phyloP scores from a whole-genome alignment of 30 jellyfish, hydroid and myxozoan species.

The Haliclystus octoradiatus region DNA sequence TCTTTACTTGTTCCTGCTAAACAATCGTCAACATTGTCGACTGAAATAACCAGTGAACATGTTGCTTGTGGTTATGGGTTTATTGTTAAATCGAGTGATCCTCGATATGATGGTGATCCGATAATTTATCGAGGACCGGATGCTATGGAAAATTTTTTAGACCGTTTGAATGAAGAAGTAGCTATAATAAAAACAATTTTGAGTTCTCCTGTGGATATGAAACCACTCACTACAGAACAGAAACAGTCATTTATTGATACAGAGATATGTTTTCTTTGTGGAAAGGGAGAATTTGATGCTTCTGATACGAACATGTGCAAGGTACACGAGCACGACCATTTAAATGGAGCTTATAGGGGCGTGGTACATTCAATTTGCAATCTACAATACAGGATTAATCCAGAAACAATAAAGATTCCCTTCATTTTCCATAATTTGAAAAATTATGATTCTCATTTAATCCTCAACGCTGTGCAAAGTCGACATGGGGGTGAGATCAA shows the following conservation, averaged over 20 bases:
- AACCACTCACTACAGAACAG: background rate
- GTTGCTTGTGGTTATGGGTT: constrained; percentile 25
- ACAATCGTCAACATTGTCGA: background rate
- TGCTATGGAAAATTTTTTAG: background rate
- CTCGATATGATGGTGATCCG: constrained; percentile 8
- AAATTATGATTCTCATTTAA: constrained; percentile 39
- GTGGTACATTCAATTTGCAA: too few relatives aligned
- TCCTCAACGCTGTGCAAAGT: constrained; percentile 17
- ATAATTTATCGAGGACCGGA: constrained; percentile 25
- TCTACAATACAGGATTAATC: too few relatives aligned
- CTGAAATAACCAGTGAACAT: constrained; percentile 18
- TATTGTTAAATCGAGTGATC: constrained; percentile 15
- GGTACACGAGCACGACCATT: too few relatives aligned
- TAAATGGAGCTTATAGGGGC: too few relatives aligned
- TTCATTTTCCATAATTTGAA: constrained; percentile 44
- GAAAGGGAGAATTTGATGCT: constrained; percentile 8
- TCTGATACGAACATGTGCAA: too few relatives aligned
- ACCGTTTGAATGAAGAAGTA: background rate
- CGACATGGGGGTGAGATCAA: constrained; percentile 5
- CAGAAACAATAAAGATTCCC: constrained; percentile 40
- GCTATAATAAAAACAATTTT: background rate
- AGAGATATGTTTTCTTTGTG: constrained; percentile 13
- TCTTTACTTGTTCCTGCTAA: background rate
- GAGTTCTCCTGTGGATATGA: background rate
- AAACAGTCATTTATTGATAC: background rate